Conservation (phyloP, 2,888 invertebrate species). For the Drosophila falleni region DNA sequence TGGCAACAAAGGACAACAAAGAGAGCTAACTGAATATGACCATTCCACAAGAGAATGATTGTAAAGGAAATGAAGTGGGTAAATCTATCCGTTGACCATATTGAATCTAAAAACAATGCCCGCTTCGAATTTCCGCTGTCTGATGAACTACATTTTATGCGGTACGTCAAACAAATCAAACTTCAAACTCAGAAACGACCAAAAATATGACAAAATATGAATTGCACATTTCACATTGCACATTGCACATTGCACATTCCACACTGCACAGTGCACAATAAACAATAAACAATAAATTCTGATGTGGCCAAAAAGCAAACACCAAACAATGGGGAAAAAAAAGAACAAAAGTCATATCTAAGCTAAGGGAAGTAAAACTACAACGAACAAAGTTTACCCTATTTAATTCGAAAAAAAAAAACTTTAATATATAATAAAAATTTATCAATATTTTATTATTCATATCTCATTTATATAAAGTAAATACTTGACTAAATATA, state of each 20-base stretch:
- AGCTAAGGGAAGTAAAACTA: not conserved
- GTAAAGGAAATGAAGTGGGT: not conserved
- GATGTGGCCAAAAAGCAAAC: constrained; percentile 46
- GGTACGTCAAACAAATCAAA: constrained; percentile 71
- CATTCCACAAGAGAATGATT: not conserved
- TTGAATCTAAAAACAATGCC: constrained; percentile 53
- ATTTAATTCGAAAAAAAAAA: no score
- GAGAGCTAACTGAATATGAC: constrained; percentile 12
- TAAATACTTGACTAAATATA: not conserved
- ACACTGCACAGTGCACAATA: constrained; percentile 34
- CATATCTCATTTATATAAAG: not conserved
- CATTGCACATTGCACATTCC: constrained; percentile 37
- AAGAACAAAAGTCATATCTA: not conserved
- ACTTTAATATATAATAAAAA: no score
- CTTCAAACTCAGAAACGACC: constrained; percentile 47
- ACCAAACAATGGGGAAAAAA: constrained; percentile 8
- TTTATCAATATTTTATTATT: no score
- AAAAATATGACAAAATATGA: constrained; percentile 73
- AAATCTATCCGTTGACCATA: constrained; percentile 23
- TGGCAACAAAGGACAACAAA: constrained; percentile 61
- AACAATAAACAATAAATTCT: constrained; percentile 75
- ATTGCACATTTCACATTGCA: constrained; percentile 52
- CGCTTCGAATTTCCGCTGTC: constrained; percentile 37
- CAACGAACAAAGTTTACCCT: constrained; percentile 6
- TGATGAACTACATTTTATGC: constrained; percentile 72